Base-by-base conservation (phyloP, 2,113 vertebrate species). In the Saguinus midas region DNA sequence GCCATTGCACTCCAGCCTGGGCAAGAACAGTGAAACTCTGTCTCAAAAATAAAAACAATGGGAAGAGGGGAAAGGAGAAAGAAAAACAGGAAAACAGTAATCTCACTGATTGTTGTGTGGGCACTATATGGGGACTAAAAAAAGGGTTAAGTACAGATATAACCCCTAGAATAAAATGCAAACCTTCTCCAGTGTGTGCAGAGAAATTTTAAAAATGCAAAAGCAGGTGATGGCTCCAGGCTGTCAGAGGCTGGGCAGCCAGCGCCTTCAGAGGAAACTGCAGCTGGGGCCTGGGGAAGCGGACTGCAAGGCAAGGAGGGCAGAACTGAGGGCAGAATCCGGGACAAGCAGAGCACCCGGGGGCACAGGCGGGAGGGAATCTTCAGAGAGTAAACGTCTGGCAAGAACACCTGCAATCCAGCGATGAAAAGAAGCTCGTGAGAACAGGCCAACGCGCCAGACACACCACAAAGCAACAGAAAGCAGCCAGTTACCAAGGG, bases 361-460 rank as follows among this genome's bases (percentile, higher is more conserved):
- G 37, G 48, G 70, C 23, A 43, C 32, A 32, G 29, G 45, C 0
- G 32, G 50, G 13, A 57, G 48, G 25, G 32, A 25, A 70, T 3
- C 9, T 1, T 52, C 58, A 12, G 7, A 20, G 55, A 5, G 1
- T 17, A 5, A 32, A 73, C 10, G 6, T 20, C 25, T 17, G 29
- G 37, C 21, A 70, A 5, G 58, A 32, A 12, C 21, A 37, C 68
- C 61, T 3, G 3, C 40, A 18, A 18, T 25, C n/a, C 73, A 35
- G 4, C 17, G 18, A 13, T 0, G 12, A 5, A 4, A 43, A 52
- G 17, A 8, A 18, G 4, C 37, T n/a, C 32, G 25, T 2, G 12
- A 40, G 66, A 86, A 32, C 0, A 17, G 48, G 48, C 64, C 55
- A 16, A 37, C 23, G 25, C 21, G 21, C 1, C 5, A 68, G 68